A percentile compares a stretch with the other conserved stretches of the same genome.
Conservation (phyloP, 2,113 vertebrate species). For the Acinonyx jubatus region DNA sequence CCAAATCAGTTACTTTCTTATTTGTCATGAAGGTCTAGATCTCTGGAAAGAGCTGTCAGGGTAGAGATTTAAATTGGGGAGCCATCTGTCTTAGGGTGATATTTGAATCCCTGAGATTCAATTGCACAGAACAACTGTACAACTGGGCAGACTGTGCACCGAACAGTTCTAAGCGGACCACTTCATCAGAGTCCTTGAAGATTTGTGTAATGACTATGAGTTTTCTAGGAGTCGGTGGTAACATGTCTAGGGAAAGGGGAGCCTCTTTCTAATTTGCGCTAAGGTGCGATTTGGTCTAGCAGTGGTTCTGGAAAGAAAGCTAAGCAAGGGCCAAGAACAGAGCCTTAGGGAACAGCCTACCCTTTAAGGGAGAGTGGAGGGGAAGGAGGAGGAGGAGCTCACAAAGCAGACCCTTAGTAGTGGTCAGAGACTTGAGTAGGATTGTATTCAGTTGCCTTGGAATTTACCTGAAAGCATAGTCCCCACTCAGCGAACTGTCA, state of each 20-base stretch:
- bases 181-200: rapidly evolving
- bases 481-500: background rate
- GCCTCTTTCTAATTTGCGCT: background rate
- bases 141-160: background rate
- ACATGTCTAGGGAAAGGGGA: background rate
- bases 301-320: background rate
- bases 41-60: background rate
- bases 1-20: background rate
- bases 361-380: slow-evolving; percentile 4
- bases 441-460: background rate
- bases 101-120: background rate
- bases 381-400: background rate
- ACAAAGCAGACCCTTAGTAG: background rate
- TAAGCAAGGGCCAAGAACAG: background rate
- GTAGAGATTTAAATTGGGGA: background rate
- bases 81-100: background rate
- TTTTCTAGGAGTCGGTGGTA: background rate
- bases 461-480: background rate
- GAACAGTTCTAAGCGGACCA: background rate
- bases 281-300: background rate
- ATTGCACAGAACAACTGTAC: too few relatives aligned
- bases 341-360: background rate
- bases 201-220: background rate
- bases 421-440: background rate
- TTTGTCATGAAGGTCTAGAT: background rate